Evolutionary conservation across 2,888 invertebrate species (phyloP).

Genomic region (Machimus rusticus): DNA sequence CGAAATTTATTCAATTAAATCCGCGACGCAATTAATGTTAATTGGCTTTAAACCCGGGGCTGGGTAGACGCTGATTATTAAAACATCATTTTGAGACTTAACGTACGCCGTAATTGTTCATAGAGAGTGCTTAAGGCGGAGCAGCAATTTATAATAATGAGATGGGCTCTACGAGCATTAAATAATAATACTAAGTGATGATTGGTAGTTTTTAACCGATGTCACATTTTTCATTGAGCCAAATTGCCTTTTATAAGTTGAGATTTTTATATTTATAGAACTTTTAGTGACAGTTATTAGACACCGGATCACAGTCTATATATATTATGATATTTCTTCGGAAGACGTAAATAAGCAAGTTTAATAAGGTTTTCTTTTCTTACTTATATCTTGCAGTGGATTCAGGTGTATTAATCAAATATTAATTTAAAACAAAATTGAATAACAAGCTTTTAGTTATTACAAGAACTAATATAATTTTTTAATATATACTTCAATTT

Average conservation of each 20-base stretch:
- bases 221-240: too few relatives aligned
- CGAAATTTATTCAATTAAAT: constrained; percentile 2
- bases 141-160: background rate
- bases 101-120: background rate
- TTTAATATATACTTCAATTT: too few relatives aligned
- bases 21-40: background rate
- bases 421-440: too few relatives aligned
- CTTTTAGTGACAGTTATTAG: background rate
- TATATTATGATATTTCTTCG: background rate
- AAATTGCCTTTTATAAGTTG: background rate
- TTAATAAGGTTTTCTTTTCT: too few relatives aligned
- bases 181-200: background rate
- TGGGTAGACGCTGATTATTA: background rate
- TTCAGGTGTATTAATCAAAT: too few relatives aligned
- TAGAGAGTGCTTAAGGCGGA: background rate
- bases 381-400: too few relatives aligned
- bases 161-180: background rate
- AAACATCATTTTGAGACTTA: background rate
- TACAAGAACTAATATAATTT: too few relatives aligned
- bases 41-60: background rate
- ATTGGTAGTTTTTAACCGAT: background rate
- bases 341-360: too few relatives aligned
- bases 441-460: too few relatives aligned
- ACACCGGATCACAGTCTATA: background rate
- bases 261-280: background rate